phyloP scores from a whole-genome alignment of 2,797 vertebrate species.

The Lemur catta region DNA sequence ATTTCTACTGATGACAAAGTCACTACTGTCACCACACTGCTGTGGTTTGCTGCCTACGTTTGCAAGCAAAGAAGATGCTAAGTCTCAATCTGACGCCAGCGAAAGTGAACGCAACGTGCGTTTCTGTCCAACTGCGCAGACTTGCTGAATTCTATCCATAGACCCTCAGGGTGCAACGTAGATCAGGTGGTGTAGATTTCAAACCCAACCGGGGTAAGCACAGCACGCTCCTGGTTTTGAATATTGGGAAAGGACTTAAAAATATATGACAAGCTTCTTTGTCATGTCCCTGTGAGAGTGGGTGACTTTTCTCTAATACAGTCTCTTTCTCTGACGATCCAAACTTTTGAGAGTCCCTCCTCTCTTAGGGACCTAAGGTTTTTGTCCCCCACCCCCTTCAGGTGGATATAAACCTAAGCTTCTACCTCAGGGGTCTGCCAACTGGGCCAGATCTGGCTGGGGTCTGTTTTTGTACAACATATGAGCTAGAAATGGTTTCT shows the following conservation, averaged over 20 bases:
- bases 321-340: background rate
- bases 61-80: background rate
- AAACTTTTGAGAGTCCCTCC: background rate
- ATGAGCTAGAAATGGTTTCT: background rate
- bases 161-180: background rate
- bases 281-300: background rate
- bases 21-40: background rate
- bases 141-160: background rate
- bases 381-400: background rate
- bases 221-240: background rate
- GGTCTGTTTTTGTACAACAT: background rate
- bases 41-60: background rate
- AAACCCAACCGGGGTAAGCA: background rate
- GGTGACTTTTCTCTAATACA: background rate
- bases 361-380: background rate
- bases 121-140: background rate
- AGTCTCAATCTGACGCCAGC: background rate
- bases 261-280: background rate
- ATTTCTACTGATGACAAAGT: background rate
- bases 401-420: background rate
- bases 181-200: background rate
- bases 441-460: background rate
- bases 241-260: background rate
- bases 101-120: background rate
- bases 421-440: background rate